Percentiles rank a stretch among this genome's conserved stretches.
Evolutionary conservation across 2,888 invertebrate genomes (phyloP).

Genomic region (Linnaemya vulpina): DNA sequence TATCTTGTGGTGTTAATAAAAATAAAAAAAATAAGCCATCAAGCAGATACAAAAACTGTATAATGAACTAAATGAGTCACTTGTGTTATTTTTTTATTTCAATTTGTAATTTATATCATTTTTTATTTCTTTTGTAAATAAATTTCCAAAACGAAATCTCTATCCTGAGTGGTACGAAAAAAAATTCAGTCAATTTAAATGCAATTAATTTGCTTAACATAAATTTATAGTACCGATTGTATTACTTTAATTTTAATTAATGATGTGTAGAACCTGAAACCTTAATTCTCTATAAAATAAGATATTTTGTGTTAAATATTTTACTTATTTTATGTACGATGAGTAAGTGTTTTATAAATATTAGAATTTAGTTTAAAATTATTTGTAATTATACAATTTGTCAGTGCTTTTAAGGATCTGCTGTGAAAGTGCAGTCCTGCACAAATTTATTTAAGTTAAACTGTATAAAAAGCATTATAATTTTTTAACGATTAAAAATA

Average conservation of each 20-base stretch:
- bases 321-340: constrained; percentile 62
- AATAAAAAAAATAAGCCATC: background rate
- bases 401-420: background rate
- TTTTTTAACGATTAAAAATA: constrained; percentile 8
- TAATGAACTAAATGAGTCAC: constrained; percentile 41
- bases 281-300: constrained; percentile 67
- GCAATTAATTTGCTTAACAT: constrained; percentile 33
- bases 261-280: constrained; percentile 22
- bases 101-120: background rate
- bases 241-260: background rate
- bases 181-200: constrained; percentile 44
- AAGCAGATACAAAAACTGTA: background rate
- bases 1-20: constrained; percentile 24
- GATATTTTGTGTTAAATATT: constrained; percentile 26
- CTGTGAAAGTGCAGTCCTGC: background rate
- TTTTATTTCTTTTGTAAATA: constrained; percentile 33
- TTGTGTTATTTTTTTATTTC: constrained; percentile 16
- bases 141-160: constrained; percentile 5
- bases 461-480: constrained; percentile 15
- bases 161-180: background rate
- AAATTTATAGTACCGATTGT: background rate
- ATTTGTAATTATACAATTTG: background rate
- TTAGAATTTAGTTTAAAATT: background rate
- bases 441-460: background rate
- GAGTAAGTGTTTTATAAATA: constrained; percentile 45